A percentile compares a stretch with the other conserved stretches of the same genome.
These are phyloP conservation scores for Drosophila colorata DNA, from an alignment of 2,888 invertebrate species.

Conservation along the genomic window DNA sequence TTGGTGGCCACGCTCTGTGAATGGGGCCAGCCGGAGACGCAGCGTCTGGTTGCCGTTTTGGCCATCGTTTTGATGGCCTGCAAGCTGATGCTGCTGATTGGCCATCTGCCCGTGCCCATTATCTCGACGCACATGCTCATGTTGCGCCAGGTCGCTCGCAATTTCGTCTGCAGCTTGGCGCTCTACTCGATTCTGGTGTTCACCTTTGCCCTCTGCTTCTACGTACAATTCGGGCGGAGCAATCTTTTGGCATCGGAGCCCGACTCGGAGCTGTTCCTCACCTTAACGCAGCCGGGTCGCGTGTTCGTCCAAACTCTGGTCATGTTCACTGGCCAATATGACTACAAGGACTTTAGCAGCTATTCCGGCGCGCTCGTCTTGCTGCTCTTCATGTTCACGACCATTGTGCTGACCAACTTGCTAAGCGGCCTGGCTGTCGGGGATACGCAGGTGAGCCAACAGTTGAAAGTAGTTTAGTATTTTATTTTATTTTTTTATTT, in stretches of 20 bases:
- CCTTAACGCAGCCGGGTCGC: conserved; percentile 87
- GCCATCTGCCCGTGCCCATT: conserved; percentile 89
- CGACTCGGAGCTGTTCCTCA: conserved; percentile 88
- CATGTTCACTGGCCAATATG: conserved; percentile 94
- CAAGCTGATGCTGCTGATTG: conserved; percentile 91
- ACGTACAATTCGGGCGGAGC: conserved; percentile 89
- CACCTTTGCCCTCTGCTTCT: conserved; percentile 92
- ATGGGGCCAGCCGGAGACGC: conserved; percentile 86
- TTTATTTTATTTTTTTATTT: no score
- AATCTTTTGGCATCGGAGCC: no score
- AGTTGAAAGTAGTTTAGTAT: no score
- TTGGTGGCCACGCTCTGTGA: conserved; percentile 87
- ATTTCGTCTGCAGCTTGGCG: conserved; percentile 91
- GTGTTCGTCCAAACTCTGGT: conserved; percentile 91
- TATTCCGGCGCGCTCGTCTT: conserved; percentile 90
- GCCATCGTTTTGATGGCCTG: conserved; percentile 91
- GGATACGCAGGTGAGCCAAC: conserved; percentile 88
- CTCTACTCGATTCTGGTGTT: conserved; percentile 93
- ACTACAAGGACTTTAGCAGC: conserved; percentile 90
- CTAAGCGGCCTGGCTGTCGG: conserved; percentile 93
- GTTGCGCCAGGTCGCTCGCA: conserved; percentile 91
- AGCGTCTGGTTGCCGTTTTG: conserved; percentile 89
- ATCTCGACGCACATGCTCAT: conserved; percentile 93
- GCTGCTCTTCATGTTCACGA: conserved; percentile 91
- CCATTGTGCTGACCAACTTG: conserved; percentile 92